phyloP scores from a whole-genome alignment of 2,797 vertebrate genomes.

The Coilia nasus region DNA sequence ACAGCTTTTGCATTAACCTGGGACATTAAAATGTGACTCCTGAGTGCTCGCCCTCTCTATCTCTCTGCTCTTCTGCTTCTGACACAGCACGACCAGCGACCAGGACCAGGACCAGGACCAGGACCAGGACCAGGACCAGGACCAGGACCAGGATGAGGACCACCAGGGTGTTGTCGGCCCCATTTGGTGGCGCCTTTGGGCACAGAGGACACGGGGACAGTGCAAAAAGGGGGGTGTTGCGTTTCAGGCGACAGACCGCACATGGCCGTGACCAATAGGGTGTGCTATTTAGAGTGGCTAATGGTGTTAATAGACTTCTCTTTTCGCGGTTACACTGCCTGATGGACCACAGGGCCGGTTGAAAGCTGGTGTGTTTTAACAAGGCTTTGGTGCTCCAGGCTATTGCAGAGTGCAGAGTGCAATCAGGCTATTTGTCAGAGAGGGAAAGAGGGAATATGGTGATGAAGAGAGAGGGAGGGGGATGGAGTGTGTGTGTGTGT shows the following conservation, averaged over 20 bases:
- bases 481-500: neutral
- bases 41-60: neutral
- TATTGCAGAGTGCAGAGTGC: too few species aligned
- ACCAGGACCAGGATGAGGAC: too few species aligned
- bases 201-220: too few species aligned
- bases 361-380: too few species aligned
- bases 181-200: too few species aligned
- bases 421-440: neutral
- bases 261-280: neutral
- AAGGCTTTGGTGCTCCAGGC: too few species aligned
- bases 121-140: too few species aligned
- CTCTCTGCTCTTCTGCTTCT: conserved; percentile 18
- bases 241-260: neutral
- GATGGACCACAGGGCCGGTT: neutral
- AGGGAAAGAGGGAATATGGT: neutral
- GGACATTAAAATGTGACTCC: conserved; percentile 7
- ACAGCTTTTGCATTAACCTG: conserved; percentile 8
- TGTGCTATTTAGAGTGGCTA: conserved; percentile 6
- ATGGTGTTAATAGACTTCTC: conserved; percentile 22
- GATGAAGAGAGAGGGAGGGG: neutral
- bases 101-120: too few species aligned
- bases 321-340: neutral
- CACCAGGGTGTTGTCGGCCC: too few species aligned
- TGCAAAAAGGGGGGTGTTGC: neutral
- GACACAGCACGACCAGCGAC: too few species aligned